phyloP scores from a whole-genome alignment of 2,113 vertebrate genomes.

The Thunnus thynnus region DNA sequence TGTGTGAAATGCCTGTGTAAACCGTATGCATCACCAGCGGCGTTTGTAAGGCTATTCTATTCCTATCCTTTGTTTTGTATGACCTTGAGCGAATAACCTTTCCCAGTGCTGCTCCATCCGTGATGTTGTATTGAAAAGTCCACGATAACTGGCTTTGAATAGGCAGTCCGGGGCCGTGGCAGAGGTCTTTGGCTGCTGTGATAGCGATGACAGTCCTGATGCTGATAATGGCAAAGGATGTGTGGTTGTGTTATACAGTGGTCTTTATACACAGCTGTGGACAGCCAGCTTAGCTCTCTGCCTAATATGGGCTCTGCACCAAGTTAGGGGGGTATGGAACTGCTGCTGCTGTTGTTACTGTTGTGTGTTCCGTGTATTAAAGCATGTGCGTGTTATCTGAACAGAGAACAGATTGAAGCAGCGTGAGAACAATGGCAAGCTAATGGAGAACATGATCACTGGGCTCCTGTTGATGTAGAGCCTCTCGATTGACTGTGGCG shows the following conservation, averaged over 20 bases:
- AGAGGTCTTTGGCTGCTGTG: conserved; percentile 53
- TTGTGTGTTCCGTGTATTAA: conserved; percentile 9
- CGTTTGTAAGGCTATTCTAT: conserved; percentile 37
- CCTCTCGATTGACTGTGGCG: conserved; percentile 43
- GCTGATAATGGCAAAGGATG: conserved; percentile 65
- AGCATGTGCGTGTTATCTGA: conserved; percentile 19
- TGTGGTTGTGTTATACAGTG: conserved; percentile 42
- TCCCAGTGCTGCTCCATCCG: conserved; percentile 41
- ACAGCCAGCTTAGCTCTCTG: conserved; percentile 51
- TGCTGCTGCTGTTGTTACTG: conserved; percentile 28
- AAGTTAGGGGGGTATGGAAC: conserved; percentile 38
- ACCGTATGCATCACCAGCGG: conserved; percentile 33
- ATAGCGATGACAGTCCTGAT: conserved; percentile 67
- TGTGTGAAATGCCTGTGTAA: not conserved
- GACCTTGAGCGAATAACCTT: conserved; percentile 82
- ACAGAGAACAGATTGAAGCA: conserved; percentile 33
- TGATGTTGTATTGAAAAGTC: conserved; percentile 37
- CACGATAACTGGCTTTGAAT: conserved; percentile 27
- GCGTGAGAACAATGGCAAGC: conserved; percentile 39
- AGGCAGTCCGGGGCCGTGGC: conserved; percentile 44
- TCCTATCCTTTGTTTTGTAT: conserved; percentile 56
- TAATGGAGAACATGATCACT: conserved; percentile 48
- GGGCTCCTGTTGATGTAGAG: conserved; percentile 31
- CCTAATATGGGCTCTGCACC: conserved; percentile 67
- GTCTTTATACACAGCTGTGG: conserved; percentile 39